Evolutionary conservation across 2,113 vertebrate species (phyloP).

Genomic region (Peromyscus maniculatus): DNA sequence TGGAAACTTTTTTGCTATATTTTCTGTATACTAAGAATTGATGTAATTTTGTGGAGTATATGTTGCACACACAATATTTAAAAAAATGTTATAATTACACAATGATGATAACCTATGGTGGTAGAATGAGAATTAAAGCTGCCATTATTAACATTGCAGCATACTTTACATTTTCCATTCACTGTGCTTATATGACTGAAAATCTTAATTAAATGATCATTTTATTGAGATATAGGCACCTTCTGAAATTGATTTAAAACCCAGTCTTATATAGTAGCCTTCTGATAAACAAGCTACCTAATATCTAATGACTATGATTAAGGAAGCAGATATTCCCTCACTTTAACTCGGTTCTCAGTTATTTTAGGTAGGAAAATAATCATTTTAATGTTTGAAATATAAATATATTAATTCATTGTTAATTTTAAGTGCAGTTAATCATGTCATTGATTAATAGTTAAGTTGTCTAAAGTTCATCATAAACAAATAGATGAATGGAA

Average conservation of each 20-base stretch:
- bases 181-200: not conserved
- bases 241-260: too few species aligned
- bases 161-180: not conserved
- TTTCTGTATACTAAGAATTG: not conserved
- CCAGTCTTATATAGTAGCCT: too few species aligned
- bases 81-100: not conserved
- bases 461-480: conserved; percentile 66
- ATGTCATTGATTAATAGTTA: conserved; percentile 27
- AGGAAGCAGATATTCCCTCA: too few species aligned
- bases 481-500: conserved; percentile 36
- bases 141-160: not conserved
- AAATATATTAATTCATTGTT: too few species aligned
- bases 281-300: too few species aligned
- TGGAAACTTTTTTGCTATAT: not conserved
- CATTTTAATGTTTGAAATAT: too few species aligned
- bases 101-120: not conserved
- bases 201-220: too few species aligned
- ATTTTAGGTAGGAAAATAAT: too few species aligned
- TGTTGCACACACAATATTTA: not conserved
- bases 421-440: conserved; percentile 34
- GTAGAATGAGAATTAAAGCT: not conserved
- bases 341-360: too few species aligned
- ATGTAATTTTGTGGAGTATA: not conserved
- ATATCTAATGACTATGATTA: too few species aligned
- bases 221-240: too few species aligned